phyloP scores from a whole-genome alignment of 2,888 invertebrate species.

The Reticulitermes lucifugus region DNA sequence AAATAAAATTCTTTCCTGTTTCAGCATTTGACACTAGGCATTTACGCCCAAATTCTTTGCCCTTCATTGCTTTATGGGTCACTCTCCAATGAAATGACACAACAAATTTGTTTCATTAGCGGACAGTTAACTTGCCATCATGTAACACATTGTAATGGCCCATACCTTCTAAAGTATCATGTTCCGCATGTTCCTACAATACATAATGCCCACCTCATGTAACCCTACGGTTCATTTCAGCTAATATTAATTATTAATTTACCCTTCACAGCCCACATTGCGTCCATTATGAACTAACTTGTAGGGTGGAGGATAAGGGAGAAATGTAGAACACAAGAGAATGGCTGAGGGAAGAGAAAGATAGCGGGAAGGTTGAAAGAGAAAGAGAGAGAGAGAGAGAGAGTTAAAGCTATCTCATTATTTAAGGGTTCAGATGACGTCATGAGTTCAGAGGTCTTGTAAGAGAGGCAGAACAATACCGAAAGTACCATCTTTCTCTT shows the following conservation, averaged over 20 bases:
- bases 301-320: background rate
- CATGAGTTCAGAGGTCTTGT: constrained; percentile 36
- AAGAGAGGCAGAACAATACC: constrained; percentile 22
- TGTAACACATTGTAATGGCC: background rate
- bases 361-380: background rate
- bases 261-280: background rate
- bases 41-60: too few relatives aligned
- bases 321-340: constrained; percentile 27
- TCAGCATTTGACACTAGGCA: background rate
- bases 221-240: constrained; percentile 21
- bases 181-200: background rate
- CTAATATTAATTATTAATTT: constrained; percentile 41
- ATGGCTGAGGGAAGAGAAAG: constrained; percentile 19
- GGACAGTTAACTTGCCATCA: constrained; percentile 23
- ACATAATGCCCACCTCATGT: constrained; percentile 5
- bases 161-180: background rate
- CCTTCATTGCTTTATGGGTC: background rate
- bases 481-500: background rate
- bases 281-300: constrained; percentile 33
- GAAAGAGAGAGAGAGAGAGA: constrained; percentile 6
- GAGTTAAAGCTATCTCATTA: constrained; percentile 30
- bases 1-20: background rate
- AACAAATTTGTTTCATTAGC: constrained; percentile 25
- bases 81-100: constrained; percentile 18
- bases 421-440: constrained; percentile 41